Evolutionary conservation across 2,888 invertebrate species (phyloP), one percentile per base, ranked within the genome.

Genomic region (Agrypnus murinus): DNA sequence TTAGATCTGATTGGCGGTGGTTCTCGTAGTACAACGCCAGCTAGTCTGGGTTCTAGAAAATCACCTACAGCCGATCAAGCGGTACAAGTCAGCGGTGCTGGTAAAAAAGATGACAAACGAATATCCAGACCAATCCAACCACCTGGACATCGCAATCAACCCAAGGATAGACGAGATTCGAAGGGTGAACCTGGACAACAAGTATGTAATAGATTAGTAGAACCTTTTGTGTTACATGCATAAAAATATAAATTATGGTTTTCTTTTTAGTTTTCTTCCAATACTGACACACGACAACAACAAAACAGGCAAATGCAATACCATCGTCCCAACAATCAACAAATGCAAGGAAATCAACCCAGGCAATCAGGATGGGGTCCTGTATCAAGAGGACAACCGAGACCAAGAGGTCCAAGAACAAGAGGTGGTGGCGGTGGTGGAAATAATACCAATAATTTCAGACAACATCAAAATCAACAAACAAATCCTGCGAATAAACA

Each of bases 41-140:
- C 92, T 5, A 92, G 93, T 72, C 87, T 90, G 38, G 78, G 88
- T 72, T 91, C 91, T 74, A 90, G 95, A 80, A 95, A 94, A 86
- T 95, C 95, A 78, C 95, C 95, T 60, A 94, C 95, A 1, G 90
- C 92, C 77, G 96, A 97, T 84, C 94, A 95, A 86, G 92, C 93
- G 74, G 92, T 93, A 50, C 95, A 95, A 87, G 93, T 88, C 38
- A 86, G 86, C 17, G 80, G 81, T 72, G 74, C 82, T 82, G 86
- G 86, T 81, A 83, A 82, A 55, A 83, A 83, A 40, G 84, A 84
- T 48, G 82, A 83, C 14, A 86, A 84, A 77, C 83, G 84, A 65
- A 77, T 79, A 15, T 80, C 84, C 6, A 79, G 81, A 74, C 84
- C 84, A 2, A 83, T 84, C 43, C 77, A 80, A 66, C 84, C 84